Base-by-base conservation (phyloP, 2,888 invertebrate genomes). In the Biston stratarius region DNA sequence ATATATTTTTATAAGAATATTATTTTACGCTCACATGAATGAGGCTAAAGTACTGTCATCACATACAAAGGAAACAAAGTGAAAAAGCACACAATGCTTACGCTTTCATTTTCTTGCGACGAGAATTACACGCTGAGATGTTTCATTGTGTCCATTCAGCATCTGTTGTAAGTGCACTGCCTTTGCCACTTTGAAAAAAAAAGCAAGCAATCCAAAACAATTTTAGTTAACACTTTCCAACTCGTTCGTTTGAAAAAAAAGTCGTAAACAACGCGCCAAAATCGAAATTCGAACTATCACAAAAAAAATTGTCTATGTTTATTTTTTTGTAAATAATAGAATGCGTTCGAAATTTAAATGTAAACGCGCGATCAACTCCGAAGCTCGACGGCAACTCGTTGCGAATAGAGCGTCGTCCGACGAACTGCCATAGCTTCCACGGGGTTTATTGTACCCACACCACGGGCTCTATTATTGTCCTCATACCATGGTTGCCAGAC, bases 61-160 rank as follows among this genome's bases (percentile, higher is more conserved):
- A 66, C 55, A 58, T 71, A 70, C 67, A 65, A 77, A 77, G 47
- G 75, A 76, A 81, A 79, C 69, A 81, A 77, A 77, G 81, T 80
- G 72, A 83, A 85, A 82, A 83, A 83, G 74, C 74, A 79, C 74
- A 86, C 80, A 86, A 86, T 87, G 83, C 93, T 93, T 88, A 93
- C 93, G 87, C 84, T 90, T 87, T 91, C 93, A 94, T 94, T 91
- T 92, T 93, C 88, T 83, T 79, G 83, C 79, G 83, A 84, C 85
- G 83, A 87, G 86, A 86, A 90, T 90, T 87, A 90, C 89, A 82
- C 79, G 83, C 78, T 80, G 82, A 81, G 83, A 87, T 86, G 82
- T 83, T 78, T 83, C 88, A 90, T 91, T 90, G 88, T 91, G 78
- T 83, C 80, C 85, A 85, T 85, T 85, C 86, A 82, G 81, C 79